Evolutionary conservation across 2,888 invertebrate species (phyloP).

Genomic region (Aleiodes alternator): DNA sequence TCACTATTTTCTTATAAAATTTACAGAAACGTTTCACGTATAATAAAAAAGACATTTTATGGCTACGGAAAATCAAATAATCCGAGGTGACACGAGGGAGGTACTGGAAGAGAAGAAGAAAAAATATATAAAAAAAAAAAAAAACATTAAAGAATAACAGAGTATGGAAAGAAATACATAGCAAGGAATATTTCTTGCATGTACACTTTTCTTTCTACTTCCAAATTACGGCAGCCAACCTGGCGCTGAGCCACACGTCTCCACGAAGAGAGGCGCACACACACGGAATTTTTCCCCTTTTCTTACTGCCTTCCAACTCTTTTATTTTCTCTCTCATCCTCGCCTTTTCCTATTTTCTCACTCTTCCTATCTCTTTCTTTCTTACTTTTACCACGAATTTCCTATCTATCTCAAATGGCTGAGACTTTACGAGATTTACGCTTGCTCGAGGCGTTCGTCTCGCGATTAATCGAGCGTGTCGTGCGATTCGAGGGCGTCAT

Average conservation of each 20-base stretch:
- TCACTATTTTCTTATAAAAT: not conserved
- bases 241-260: constrained; percentile 58
- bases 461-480: constrained; percentile 43
- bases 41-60: constrained; percentile 14
- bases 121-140: not conserved
- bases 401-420: constrained; percentile 27
- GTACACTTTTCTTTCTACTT: constrained; percentile 55
- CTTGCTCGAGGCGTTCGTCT: constrained; percentile 28
- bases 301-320: constrained; percentile 41
- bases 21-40: not conserved
- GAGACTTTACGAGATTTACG: constrained; percentile 38
- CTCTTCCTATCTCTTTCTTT: constrained; percentile 26
- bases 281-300: constrained; percentile 45
- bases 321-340: constrained; percentile 34
- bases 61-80: constrained; percentile 19
- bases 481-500: constrained; percentile 29
- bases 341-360: constrained; percentile 22
- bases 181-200: constrained; percentile 57
- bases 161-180: constrained; percentile 51
- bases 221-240: constrained; percentile 56
- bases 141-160: constrained; percentile 3
- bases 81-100: constrained; percentile 25
- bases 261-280: constrained; percentile 46
- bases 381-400: constrained; percentile 23
- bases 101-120: not conserved